A percentile compares a stretch with the other conserved stretches of the same genome.
These are phyloP conservation scores for Drosophila anomalata DNA, from an alignment of 2,888 invertebrate genomes.

Conservation along the genomic window DNA sequence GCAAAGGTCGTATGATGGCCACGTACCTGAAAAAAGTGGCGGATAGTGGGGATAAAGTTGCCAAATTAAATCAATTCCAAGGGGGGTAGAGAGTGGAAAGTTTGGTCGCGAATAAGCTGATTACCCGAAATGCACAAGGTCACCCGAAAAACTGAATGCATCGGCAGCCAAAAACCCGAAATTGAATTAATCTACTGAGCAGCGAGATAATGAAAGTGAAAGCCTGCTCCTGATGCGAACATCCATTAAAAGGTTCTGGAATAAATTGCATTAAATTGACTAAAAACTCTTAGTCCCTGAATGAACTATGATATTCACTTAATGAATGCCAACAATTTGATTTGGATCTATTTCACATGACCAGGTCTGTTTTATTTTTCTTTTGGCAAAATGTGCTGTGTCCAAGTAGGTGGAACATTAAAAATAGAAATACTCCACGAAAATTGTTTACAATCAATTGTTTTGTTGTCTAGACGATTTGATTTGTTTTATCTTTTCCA, in stretches of 20 bases:
- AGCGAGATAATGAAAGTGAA: neutral
- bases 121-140: constrained; percentile 26
- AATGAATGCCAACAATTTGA: neutral
- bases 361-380: neutral
- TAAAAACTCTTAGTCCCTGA: neutral
- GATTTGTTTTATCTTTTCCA: constrained; percentile 3
- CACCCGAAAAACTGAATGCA: constrained; percentile 6
- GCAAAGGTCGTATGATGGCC: constrained; percentile 96
- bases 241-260: constrained; percentile 18
- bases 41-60: constrained; percentile 1
- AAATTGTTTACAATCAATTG: constrained; percentile 11
- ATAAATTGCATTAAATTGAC: neutral
- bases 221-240: neutral
- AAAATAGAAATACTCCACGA: neutral
- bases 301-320: neutral
- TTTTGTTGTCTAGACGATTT: constrained; percentile 19
- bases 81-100: neutral
- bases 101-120: constrained; percentile 22
- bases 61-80: constrained; percentile 33
- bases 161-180: constrained; percentile 19
- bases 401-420: neutral
- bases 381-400: neutral
- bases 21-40: constrained; percentile 89
- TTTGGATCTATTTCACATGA: neutral
- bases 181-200: constrained; percentile 38